Conservation (phyloP, 2,113 vertebrate genomes). For the Centropus unirufus region DNA sequence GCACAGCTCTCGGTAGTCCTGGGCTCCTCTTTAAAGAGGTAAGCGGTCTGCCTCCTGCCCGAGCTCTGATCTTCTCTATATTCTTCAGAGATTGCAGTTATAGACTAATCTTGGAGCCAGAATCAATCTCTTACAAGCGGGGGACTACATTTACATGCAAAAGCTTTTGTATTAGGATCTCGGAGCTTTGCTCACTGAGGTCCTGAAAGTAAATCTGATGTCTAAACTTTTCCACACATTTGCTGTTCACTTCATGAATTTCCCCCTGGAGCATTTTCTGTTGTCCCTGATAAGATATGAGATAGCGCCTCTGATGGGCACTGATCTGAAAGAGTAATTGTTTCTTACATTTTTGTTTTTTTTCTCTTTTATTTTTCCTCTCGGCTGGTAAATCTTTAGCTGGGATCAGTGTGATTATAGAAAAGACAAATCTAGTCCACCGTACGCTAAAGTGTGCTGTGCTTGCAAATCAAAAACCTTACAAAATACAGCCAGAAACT, state of each 20-base stretch:
- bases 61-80: neutral
- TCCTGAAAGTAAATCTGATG: neutral
- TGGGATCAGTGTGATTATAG: neutral
- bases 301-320: neutral
- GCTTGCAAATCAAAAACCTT: neutral
- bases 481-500: neutral
- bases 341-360: neutral
- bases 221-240: neutral
- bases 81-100: neutral
- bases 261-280: neutral
- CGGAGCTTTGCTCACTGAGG: neutral
- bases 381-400: neutral
- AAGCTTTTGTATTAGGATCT: neutral
- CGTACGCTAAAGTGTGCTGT: neutral
- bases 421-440: neutral
- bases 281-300: neutral
- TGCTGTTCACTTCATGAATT: neutral
- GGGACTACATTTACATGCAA: neutral
- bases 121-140: neutral
- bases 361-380: neutral
- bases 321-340: neutral
- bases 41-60: neutral
- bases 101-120: neutral
- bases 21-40: neutral
- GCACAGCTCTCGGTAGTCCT: neutral